Evolutionary conservation across 2,888 invertebrate genomes (phyloP).

Genomic region (Cheilosia grossa): DNA sequence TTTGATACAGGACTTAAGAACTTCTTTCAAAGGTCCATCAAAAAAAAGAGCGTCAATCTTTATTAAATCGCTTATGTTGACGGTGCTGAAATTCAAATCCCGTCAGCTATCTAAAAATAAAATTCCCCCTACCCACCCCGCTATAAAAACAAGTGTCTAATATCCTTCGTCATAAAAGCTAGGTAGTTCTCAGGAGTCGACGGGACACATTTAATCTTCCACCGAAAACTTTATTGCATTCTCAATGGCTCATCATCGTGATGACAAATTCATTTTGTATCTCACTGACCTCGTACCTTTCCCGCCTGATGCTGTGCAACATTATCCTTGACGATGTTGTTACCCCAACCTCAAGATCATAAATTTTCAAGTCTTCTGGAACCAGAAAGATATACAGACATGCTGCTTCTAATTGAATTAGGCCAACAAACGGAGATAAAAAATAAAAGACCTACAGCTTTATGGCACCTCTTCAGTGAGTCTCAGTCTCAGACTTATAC

Average conservation of each 20-base stretch:
- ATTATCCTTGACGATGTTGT: slow-evolving; percentile 18
- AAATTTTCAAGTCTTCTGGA: slow-evolving; percentile 56
- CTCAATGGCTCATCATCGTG: neutral
- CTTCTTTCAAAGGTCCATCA: neutral
- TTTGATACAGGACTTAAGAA: neutral
- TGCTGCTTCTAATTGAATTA: slow-evolving; percentile 37
- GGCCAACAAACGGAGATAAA: slow-evolving; percentile 1
- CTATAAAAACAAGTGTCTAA: neutral
- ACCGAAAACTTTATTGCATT: slow-evolving; percentile 40
- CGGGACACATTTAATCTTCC: slow-evolving; percentile 4
- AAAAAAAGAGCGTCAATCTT: neutral
- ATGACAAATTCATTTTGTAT: slow-evolving; percentile 17
- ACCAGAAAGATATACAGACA: slow-evolving; percentile 15
- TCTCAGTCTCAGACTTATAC: neutral
- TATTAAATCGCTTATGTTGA: neutral
- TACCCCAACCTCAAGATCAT: slow-evolving; percentile 18
- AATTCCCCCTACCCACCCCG: neutral
- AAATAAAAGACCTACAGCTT: neutral
- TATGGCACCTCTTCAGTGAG: too few species aligned
- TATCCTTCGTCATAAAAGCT: slow-evolving; percentile 6
- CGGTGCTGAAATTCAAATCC: neutral
- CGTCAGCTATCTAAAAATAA: neutral
- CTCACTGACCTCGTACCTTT: slow-evolving; percentile 17
- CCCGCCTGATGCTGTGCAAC: neutral
- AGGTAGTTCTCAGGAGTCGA: neutral